Evolutionary conservation across 1,140 invertebrate species (phyloP).

Genomic region (Araneus ventricosus): DNA sequence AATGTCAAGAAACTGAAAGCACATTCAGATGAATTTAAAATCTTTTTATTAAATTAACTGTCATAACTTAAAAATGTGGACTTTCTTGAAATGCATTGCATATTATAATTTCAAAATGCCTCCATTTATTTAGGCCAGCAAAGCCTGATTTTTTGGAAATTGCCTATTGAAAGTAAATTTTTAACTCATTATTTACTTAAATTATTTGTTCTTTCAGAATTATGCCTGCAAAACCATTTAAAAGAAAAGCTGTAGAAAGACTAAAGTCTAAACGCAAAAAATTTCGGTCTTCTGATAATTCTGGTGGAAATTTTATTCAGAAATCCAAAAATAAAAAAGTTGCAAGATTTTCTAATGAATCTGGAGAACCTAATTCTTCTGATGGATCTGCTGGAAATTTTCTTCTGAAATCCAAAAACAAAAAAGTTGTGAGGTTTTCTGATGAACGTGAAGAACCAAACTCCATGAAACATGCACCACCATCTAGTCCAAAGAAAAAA

Average conservation of each 20-base stretch:
- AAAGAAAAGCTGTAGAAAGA: background rate
- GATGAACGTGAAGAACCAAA: background rate
- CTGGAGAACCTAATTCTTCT: background rate
- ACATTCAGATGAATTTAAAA: too few species aligned
- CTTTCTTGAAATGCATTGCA: too few species aligned
- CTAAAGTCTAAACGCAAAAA: background rate
- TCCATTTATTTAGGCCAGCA: too few species aligned
- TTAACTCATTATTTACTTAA: too few species aligned
- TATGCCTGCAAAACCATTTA: conserved; percentile 12
- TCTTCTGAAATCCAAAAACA: background rate
- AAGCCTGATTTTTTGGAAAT: too few species aligned
- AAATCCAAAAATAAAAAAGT: background rate
- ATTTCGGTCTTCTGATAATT: background rate
- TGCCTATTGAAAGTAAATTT: too few species aligned
- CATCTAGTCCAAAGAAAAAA: background rate
- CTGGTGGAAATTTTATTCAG: too few species aligned
- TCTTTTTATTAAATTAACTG: too few species aligned
- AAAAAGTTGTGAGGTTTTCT: background rate
- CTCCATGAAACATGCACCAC: background rate
- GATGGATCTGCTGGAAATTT: background rate
- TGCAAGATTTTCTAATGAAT: background rate
- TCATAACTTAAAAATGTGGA: too few species aligned
- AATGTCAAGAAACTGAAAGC: too few species aligned
- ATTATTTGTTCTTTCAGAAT: background rate
- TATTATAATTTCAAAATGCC: too few species aligned